Conservation (phyloP, 1,140 invertebrate species). For the Ectropis grisescens region DNA sequence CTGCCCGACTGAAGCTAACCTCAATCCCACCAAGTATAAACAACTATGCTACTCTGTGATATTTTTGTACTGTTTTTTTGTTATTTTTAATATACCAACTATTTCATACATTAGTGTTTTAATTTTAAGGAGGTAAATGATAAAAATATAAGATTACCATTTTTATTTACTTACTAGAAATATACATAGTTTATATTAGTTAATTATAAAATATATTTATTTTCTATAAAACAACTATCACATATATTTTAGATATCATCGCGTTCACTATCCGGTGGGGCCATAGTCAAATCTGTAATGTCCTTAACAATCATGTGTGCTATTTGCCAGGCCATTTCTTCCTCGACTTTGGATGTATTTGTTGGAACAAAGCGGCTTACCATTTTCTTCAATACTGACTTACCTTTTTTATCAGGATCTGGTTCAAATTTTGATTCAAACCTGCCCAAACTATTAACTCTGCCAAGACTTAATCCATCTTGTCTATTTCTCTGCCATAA, state of each 20-base stretch:
- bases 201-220: conserved; percentile 36
- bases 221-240: conserved; percentile 24
- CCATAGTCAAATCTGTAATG: conserved; percentile 87
- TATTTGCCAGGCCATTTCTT: conserved; percentile 94
- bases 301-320: conserved; percentile 96
- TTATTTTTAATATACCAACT: too few relatives aligned
- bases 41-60: conserved; percentile 48
- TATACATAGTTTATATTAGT: conserved; percentile 6
- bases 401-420: conserved; percentile 79
- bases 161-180: too few relatives aligned
- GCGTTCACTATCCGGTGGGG: conserved; percentile 62
- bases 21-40: conserved; percentile 42
- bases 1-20: conserved; percentile 38
- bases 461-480: conserved; percentile 84
- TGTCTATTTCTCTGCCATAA: conserved; percentile 84
- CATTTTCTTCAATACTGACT: conserved; percentile 74
- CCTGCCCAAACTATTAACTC: conserved; percentile 87
- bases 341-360: conserved; percentile 88
- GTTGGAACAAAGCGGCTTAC: conserved; percentile 84
- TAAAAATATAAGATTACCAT: too few relatives aligned
- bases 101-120: too few relatives aligned
- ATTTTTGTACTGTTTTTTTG: neutral
- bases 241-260: conserved; percentile 49
- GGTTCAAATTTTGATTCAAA: conserved; percentile 92
- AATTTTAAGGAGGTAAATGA: too few relatives aligned